phyloP scores from a whole-genome alignment of 2,888 invertebrate genomes.

The Chironomus riparius region DNA sequence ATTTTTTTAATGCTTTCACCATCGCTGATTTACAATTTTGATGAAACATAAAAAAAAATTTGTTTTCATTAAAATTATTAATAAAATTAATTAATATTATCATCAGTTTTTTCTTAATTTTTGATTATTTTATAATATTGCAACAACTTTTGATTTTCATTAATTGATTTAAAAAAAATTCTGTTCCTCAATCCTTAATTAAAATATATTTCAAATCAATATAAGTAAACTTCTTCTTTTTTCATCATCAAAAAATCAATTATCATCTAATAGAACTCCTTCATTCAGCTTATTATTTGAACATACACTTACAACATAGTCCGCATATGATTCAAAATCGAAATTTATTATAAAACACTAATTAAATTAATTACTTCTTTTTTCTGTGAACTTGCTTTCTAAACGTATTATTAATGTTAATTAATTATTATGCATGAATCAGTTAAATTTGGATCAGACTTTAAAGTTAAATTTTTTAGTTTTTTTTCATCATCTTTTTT shows the following conservation, averaged over 20 bases:
- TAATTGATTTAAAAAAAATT: slow-evolving; percentile 7
- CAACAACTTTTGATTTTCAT: slow-evolving; percentile 1
- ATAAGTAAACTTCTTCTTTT: neutral
- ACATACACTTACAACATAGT: neutral
- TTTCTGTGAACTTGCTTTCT: neutral
- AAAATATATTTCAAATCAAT: neutral
- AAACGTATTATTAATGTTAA: neutral
- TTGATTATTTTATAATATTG: neutral
- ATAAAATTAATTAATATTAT: slow-evolving; percentile 14
- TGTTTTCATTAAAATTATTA: neutral
- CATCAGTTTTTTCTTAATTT: neutral
- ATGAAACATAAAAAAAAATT: neutral
- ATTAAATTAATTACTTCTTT: neutral
- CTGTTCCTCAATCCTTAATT: neutral
- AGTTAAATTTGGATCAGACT: slow-evolving; percentile 21
- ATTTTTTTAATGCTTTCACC: neutral
- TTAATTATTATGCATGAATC: neutral
- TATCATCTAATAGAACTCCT: slow-evolving; percentile 25
- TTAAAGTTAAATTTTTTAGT: neutral
- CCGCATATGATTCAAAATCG: no score
- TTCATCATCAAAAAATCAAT: neutral
- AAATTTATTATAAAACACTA: no score
- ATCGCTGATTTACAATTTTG: slow-evolving; percentile 10
- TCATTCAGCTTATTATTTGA: slow-evolving; percentile 19
- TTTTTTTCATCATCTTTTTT: neutral